Percentiles rank a stretch among this genome's conserved stretches.
phyloP scores from a whole-genome alignment of 2,797 vertebrate genomes.

The Aeoliscus strigatus region DNA sequence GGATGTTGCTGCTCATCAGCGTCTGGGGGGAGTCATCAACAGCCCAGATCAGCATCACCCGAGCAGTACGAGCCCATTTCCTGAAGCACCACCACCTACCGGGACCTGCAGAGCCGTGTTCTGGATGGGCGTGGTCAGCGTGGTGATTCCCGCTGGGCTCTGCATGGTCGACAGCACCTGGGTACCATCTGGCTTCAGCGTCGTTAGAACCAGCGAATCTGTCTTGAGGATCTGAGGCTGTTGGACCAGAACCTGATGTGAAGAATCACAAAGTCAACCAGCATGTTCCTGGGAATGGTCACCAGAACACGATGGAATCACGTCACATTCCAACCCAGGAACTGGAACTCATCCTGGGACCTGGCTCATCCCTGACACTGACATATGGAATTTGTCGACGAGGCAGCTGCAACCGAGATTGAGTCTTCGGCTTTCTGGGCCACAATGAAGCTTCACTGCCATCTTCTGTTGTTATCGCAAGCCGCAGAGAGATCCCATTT shows the following conservation, averaged over 20 bases:
- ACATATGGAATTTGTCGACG: too few species aligned
- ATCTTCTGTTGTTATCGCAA: too few species aligned
- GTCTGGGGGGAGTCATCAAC: constrained; percentile 70
- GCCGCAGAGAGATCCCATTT: neutral
- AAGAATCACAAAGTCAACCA: constrained; percentile 5
- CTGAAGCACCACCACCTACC: constrained; percentile 30
- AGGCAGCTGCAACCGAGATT: too few species aligned
- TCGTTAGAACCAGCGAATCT: constrained; percentile 92
- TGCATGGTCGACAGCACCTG: constrained; percentile 90
- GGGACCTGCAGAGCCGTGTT: constrained; percentile 89
- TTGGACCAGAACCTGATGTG: constrained; percentile 86
- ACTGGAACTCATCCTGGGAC: too few species aligned
- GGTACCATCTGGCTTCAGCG: constrained; percentile 89
- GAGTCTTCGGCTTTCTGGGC: neutral
- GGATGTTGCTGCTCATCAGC: constrained; percentile 88
- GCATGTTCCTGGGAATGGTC: too few species aligned
- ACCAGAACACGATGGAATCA: too few species aligned
- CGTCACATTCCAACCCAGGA: too few species aligned
- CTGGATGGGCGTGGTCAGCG: constrained; percentile 87
- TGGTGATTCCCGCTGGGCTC: constrained; percentile 86
- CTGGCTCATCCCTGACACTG: too few species aligned
- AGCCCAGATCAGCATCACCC: neutral
- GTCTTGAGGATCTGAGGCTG: constrained; percentile 98
- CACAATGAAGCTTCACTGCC: too few species aligned
- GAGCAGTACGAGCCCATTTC: too few species aligned